These are phyloP conservation scores for Corythornis leucogaster DNA, from an alignment of 2,797 vertebrate species.

Conservation along the genomic window DNA sequence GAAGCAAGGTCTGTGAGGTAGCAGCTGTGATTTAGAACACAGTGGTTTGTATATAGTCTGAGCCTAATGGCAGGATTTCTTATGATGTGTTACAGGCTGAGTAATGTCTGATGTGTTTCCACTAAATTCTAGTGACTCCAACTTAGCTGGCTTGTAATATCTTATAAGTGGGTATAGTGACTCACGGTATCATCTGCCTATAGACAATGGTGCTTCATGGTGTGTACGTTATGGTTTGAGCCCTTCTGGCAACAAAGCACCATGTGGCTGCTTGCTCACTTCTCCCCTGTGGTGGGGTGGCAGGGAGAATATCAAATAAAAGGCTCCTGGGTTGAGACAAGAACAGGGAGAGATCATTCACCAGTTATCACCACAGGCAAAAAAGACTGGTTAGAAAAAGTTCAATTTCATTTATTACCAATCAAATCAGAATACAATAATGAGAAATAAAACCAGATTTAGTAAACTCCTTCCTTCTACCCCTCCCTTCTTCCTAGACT, in stretches of 20 bases:
- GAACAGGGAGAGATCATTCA: background rate
- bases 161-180: background rate
- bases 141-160: background rate
- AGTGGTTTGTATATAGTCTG: background rate
- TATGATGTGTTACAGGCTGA: background rate
- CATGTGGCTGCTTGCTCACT: background rate
- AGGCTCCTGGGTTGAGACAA: no score
- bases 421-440: background rate
- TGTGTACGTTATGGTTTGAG: background rate
- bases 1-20: background rate
- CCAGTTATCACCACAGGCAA: background rate
- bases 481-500: no score
- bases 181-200: background rate
- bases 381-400: background rate
- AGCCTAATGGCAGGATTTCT: background rate
- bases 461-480: no score
- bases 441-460: background rate
- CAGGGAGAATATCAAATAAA: no score
- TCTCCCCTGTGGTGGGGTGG: background rate
- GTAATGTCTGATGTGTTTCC: background rate
- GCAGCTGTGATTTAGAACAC: background rate
- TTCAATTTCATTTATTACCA: background rate
- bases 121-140: conserved; percentile 17
- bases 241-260: background rate
- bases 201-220: background rate